A percentile compares a stretch with the other conserved stretches of the same genome.
Evolutionary conservation across 2,113 vertebrate genomes (phyloP).

Genomic region (Oryctolagus cuniculus): DNA sequence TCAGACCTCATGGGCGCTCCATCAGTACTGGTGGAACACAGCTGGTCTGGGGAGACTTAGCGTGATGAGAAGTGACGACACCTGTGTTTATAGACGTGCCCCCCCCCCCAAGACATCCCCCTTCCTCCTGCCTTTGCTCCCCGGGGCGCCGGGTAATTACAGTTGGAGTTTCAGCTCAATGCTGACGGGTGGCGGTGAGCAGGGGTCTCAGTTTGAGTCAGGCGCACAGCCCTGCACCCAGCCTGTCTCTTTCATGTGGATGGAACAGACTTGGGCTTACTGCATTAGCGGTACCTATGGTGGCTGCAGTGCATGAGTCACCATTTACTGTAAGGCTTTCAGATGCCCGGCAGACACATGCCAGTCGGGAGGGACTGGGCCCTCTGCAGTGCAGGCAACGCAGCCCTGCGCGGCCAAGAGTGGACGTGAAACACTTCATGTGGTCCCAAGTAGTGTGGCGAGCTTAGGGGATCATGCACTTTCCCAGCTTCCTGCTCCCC

Average conservation of each 20-base stretch:
- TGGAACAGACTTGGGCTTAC: constrained; percentile 84
- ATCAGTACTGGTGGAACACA: background rate
- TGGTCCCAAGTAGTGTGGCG: constrained; percentile 12
- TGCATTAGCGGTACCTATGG: constrained; percentile 78
- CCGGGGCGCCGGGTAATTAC: constrained; percentile 18
- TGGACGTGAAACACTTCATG: background rate
- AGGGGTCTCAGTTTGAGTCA: constrained; percentile 82
- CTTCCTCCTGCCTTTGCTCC: background rate
- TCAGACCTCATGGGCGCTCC: background rate
- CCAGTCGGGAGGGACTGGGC: constrained; percentile 22
- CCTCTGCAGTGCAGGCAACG: background rate
- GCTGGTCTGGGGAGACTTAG: background rate
- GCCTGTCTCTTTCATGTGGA: constrained; percentile 83
- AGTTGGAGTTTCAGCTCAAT: constrained; percentile 60
- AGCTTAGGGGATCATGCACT: constrained; percentile 54
- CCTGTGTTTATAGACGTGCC: background rate
- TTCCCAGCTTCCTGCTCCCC: constrained; percentile 21
- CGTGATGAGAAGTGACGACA: background rate
- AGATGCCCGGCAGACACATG: constrained; percentile 75
- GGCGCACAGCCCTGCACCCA: constrained; percentile 48
- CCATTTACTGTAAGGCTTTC: constrained; percentile 89
- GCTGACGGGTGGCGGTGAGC: constrained; percentile 37
- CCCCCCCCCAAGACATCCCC: constrained; percentile 26
- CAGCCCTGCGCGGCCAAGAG: background rate
- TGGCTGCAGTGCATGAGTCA: constrained; percentile 86